Base-by-base conservation (phyloP, 2,113 vertebrate genomes). In the Corythoichthys intestinalis region DNA sequence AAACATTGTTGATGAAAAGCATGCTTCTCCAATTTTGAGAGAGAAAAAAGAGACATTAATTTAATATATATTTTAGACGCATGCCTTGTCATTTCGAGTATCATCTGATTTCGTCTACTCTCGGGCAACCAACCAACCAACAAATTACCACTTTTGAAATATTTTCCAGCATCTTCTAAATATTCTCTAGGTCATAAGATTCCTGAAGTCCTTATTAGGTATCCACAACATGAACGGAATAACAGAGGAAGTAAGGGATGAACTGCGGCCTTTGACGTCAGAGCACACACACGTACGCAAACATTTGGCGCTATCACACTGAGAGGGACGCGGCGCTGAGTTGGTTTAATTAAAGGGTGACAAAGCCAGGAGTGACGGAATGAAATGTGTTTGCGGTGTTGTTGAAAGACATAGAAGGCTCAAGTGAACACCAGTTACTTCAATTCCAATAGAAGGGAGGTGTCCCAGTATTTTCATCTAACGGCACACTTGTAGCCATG, bases 321-420 rank as follows among this genome's bases (percentile, higher is more conserved):
- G 79, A 60, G 76, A 77, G 69, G 77, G 81, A 86, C 72, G 74
- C 63, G 77, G 66, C 9, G 74, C 86, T 81, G 83, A 69, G 83
- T 71, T 68, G 85, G 83, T 88, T 87, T 90, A 85, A 90, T 88
- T 87, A 88, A 85, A 85, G 76, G 76, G 84, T 82, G 87, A 86
- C 82, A 83, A 81, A 75, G 73, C 81, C 58, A 28, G 54, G 74
- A 69, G 61, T 13, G 61, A 47, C 61, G 11, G 20, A 63, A 63
- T 63, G 41, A 63, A 63, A 63, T 3, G 61, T 34, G 6, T 14
- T 44, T 12, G 39, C 60, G 12, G n/a, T n/a, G 10, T 20, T 44
- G 60, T 15, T 17, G 8, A 61, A 61, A 10, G 59, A 12, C 60
- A 44, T 39, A 60, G 17, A 15, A 60, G 39, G 58, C 58, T 60